Evolutionary conservation across 1,140 invertebrate genomes (phyloP).

Genomic region (Mycetomoellerius zeteki): DNA sequence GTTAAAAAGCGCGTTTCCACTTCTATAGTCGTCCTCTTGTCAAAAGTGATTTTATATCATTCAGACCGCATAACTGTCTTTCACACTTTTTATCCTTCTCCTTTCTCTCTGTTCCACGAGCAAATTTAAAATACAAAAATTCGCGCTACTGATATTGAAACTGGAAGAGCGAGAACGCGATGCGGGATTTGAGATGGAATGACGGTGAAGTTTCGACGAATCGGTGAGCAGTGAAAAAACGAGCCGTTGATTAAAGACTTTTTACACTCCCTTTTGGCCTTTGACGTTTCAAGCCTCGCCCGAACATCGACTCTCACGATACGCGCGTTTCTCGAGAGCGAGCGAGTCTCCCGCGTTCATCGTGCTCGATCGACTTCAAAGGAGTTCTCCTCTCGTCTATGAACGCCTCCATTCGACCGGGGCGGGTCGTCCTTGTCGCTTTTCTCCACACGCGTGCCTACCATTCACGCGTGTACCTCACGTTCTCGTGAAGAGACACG

Average conservation of each 20-base stretch:
- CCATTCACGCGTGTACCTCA: background rate
- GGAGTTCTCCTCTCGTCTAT: conserved; percentile 46
- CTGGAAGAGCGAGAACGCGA: conserved; percentile 12
- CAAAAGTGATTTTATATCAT: background rate
- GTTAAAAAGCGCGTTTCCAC: too few relatives aligned
- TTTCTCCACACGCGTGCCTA: background rate
- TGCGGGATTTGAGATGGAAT: conserved; percentile 47
- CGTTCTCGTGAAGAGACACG: background rate
- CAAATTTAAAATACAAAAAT: conserved; percentile 53
- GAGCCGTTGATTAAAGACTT: conserved; percentile 59
- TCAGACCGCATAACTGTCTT: background rate
- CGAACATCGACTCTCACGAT: conserved; percentile 8
- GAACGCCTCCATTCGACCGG: conserved; percentile 29
- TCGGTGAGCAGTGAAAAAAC: conserved; percentile 50
- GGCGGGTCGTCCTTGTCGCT: background rate
- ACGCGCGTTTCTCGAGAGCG: conserved; percentile 48
- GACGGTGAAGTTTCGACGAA: conserved; percentile 42
- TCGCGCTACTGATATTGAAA: background rate
- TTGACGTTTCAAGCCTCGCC: conserved; percentile 10
- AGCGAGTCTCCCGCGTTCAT: background rate
- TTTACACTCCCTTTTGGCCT: conserved; percentile 50
- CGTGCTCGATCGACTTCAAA: conserved; percentile 62
- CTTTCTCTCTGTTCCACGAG: background rate
- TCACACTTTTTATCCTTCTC: background rate
- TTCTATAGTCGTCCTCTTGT: too few relatives aligned